These are phyloP conservation scores for Anolis sagrei DNA, from an alignment of 2,113 vertebrate genomes.

Conservation along the genomic window DNA sequence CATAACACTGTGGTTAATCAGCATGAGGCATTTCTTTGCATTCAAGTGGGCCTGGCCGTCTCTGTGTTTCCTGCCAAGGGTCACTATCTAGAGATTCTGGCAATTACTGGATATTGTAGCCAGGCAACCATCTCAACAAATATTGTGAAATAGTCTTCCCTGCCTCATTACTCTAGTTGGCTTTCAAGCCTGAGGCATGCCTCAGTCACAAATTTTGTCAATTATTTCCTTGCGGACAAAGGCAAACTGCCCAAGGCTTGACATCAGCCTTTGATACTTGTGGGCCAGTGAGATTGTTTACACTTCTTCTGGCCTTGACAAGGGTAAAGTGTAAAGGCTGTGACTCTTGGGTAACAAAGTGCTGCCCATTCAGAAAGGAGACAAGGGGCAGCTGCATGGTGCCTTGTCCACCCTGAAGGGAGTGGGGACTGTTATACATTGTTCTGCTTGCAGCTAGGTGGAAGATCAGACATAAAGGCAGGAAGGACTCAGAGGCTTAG, in stretches of 20 bases:
- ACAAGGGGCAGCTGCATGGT: background rate
- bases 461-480: background rate
- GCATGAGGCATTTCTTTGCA: background rate
- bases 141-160: conserved; percentile 16
- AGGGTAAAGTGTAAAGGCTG: conserved; percentile 12
- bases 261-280: conserved; percentile 19
- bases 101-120: conserved; percentile 13
- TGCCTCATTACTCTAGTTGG: conserved; percentile 9
- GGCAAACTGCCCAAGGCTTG: background rate
- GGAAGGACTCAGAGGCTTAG: background rate
- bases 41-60: background rate
- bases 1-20: background rate
- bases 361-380: background rate
- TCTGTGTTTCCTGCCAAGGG: conserved; percentile 9
- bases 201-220: conserved; percentile 20
- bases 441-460: background rate
- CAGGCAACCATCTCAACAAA: conserved; percentile 15
- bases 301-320: background rate
- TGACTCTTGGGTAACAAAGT: background rate
- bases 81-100: conserved; percentile 18
- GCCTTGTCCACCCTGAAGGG: background rate
- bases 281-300: background rate
- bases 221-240: conserved; percentile 29
- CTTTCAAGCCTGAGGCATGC: conserved; percentile 12
- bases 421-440: background rate